Evolutionary conservation across 2,113 vertebrate genomes (phyloP).

Genomic region (Platycercus adscitus): DNA sequence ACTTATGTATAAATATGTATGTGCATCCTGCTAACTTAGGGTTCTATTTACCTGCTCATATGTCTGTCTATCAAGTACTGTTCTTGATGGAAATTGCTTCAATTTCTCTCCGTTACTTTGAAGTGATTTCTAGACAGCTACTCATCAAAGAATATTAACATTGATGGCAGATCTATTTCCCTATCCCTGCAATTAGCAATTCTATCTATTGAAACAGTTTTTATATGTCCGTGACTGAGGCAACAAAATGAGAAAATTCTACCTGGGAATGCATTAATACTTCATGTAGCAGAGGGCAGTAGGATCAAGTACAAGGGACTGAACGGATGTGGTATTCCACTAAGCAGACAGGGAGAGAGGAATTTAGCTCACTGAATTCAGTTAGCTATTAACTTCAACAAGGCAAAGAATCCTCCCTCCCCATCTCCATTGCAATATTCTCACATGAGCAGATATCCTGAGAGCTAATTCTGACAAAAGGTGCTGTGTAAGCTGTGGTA

Average conservation of each 20-base stretch:
- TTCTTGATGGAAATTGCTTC: constrained; percentile 35
- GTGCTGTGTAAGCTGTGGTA: background rate
- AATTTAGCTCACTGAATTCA: background rate
- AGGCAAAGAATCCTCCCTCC: background rate
- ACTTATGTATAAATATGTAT: constrained; percentile 58
- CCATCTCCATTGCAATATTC: background rate
- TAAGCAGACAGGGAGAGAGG: background rate
- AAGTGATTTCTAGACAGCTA: constrained; percentile 58
- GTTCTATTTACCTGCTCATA: constrained; percentile 49
- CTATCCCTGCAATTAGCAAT: constrained; percentile 43
- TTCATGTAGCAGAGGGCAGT: constrained; percentile 18
- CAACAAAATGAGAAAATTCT: background rate
- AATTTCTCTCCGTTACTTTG: constrained; percentile 27
- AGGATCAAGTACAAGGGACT: background rate
- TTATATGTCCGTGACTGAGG: background rate
- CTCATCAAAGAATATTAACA: constrained; percentile 54
- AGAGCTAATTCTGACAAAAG: background rate
- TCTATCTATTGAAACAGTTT: background rate
- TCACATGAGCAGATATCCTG: background rate
- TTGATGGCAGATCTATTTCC: constrained; percentile 31
- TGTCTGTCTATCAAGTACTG: constrained; percentile 57
- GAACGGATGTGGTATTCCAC: background rate
- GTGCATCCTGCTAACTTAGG: constrained; percentile 36
- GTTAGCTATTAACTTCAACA: background rate
- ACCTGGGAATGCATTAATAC: background rate